Evolutionary conservation across 2,797 vertebrate species (phyloP), one percentile per base, ranked within the genome.

Genomic region (Melanotaenia maccullochi): DNA sequence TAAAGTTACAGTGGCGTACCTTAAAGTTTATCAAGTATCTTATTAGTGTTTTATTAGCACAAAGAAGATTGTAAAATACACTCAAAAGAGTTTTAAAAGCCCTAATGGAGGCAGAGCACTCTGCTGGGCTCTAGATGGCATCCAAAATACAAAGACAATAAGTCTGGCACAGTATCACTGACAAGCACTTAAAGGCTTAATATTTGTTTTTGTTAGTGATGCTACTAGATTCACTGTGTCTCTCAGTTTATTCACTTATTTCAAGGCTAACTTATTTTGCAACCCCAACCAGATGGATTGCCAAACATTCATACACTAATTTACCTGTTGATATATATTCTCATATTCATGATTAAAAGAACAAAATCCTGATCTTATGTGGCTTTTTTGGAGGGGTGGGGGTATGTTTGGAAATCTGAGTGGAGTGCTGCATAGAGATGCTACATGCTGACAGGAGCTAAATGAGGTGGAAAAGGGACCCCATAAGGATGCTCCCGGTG

Each of bases 61-160:
- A 30, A 16, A 7, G 35, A 7, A 52, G 65, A 66, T 40, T 38
- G 57, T 30, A 20, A 42, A 52, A 56, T 33, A 33, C 32, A 33
- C 5, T 33, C 5, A 33, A 33, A 8, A 12, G 49, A 20, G 52
- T 49, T 82, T 77, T 79, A 75, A 71, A 55, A 69, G 56, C 47
- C 18, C 78, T 64, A 65, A 75, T 76, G 40, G 73, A 84, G 36
- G 49, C 28, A 52, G 56, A 74, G 38, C n/a, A 7, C 47, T 54
- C 3, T 12, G 18, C 1, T 40, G 5, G 52, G 18, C 40, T 58
- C 9, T 24, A 25, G 1, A 49, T 7, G 58, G 60, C 13, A 73
- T 16, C 9, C 3, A 58, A 71, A 70, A 68, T 9, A 55, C 63
- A 67, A 8, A 47, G 42, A 35, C 14, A 67, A 8, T 18, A 49